Evolutionary conservation across 2,113 vertebrate genomes (phyloP).

Genomic region (Planiliza haematocheilus): DNA sequence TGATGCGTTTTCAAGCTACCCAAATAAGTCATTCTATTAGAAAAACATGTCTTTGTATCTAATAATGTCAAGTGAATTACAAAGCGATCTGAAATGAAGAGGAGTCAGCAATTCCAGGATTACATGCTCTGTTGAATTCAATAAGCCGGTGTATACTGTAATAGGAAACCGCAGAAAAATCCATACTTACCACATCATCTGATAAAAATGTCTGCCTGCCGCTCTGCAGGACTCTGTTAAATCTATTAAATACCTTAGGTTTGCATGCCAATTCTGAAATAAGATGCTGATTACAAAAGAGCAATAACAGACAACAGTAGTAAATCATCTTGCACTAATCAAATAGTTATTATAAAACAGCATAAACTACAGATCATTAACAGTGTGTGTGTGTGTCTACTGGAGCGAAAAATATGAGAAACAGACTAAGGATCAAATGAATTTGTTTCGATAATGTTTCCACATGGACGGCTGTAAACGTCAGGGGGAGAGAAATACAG

Average conservation of each 20-base stretch:
- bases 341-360: conserved; percentile 62
- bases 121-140: conserved; percentile 76
- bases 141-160: conserved; percentile 66
- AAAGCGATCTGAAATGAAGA: conserved; percentile 74
- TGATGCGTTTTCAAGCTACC: conserved; percentile 61
- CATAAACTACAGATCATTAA: conserved; percentile 42
- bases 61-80: conserved; percentile 70
- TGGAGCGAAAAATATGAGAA: conserved; percentile 28
- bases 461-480: conserved; percentile 23
- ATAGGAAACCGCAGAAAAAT: conserved; percentile 77
- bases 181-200: conserved; percentile 75
- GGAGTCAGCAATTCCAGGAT: conserved; percentile 72
- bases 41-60: conserved; percentile 69
- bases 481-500: conserved; percentile 13
- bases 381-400: conserved; percentile 15
- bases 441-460: conserved; percentile 38
- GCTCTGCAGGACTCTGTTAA: conserved; percentile 66
- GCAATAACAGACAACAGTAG: conserved; percentile 40
- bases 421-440: conserved; percentile 1
- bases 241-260: conserved; percentile 67
- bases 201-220: conserved; percentile 71
- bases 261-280: conserved; percentile 59
- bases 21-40: conserved; percentile 62
- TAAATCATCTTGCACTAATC: conserved; percentile 54
- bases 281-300: conserved; percentile 57